Base-by-base conservation (phyloP, 2,113 vertebrate genomes). In the Cathartes aura region DNA sequence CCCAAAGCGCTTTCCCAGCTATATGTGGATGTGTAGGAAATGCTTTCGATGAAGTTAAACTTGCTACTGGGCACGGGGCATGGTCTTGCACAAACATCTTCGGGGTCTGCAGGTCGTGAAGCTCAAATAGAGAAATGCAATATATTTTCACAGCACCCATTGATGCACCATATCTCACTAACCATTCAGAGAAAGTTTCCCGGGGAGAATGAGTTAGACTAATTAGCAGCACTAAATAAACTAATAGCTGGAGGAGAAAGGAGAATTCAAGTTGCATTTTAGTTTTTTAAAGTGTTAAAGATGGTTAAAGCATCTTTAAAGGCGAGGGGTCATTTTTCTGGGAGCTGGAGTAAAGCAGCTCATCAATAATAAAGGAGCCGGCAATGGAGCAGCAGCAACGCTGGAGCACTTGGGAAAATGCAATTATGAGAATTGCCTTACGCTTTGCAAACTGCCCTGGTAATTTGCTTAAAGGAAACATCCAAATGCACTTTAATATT, bases 151-250 rank as follows among this genome's bases (percentile, higher is more conserved):
- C 30, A 27, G 84, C 40, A 27, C 5, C 43, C 67, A 26, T 9
- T 17, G 56, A 21, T 26, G 47, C 34, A 17, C 67, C 27, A 3
- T 6, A 1, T 76, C 32, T 75, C 45, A 16, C 55, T 17, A 3
- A 43, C 23, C 21, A 22, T 45, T 76, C 36, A 6, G 27, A 42
- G 71, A 8, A 18, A 29, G 24, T 24, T 76, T 89, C 50, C 59
- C 0, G 0, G 42, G 53, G 21, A 86, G 40, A 73, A 86, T 0
- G 30, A 83, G 45, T 66, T 36, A 29, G 36, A 34, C 36, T 74
- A 62, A 93, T 96, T 91, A 93, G 81, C 63, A 74, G 84, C 68
- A 45, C 76, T 66, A 78, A 76, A 91, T 40, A 91, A 94, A 93
- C 48, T 34, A 87, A 64, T 45, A 93, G 72, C 76, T 58, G 55